A percentile compares a stretch with the other conserved stretches of the same genome.
Evolutionary conservation across 2,113 vertebrate genomes (phyloP).

Genomic region (Bucco capensis): DNA sequence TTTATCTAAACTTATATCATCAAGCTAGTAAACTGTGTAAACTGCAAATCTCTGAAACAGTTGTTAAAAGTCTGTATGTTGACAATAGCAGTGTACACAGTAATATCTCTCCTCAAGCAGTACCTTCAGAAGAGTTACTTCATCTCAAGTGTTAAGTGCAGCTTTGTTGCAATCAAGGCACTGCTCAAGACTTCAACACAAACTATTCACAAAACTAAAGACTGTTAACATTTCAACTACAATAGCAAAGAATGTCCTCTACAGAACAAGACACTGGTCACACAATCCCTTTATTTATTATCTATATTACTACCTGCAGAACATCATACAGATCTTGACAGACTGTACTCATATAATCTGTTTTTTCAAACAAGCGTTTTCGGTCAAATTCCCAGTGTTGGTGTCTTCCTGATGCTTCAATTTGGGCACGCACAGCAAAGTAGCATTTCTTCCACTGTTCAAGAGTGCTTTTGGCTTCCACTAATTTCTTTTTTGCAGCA

Average conservation of each 20-base stretch:
- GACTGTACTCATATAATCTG: conserved; percentile 86
- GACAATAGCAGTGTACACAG: neutral
- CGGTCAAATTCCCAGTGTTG: conserved; percentile 93
- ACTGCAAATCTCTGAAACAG: neutral
- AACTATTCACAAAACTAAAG: neutral
- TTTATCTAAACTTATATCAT: neutral
- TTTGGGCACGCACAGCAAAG: conserved; percentile 81
- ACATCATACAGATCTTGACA: conserved; percentile 85
- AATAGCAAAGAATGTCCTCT: neutral
- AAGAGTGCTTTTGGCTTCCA: conserved; percentile 79
- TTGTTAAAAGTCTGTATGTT: neutral
- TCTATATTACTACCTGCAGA: conserved; percentile 78
- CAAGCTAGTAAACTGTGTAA: neutral
- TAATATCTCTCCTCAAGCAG: neutral
- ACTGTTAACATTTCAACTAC: neutral
- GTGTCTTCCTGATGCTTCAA: conserved; percentile 80
- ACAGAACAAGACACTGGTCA: neutral
- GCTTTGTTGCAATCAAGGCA: neutral
- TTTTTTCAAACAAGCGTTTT: conserved; percentile 87
- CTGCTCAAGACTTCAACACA: neutral
- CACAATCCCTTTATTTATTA: neutral
- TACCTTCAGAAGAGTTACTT: neutral
- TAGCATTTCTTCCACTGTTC: conserved; percentile 86
- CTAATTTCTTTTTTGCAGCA: conserved; percentile 75
- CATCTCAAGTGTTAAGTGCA: accelerated